Conservation (phyloP, 2,888 invertebrate genomes). For the Laspeyria flexula region DNA sequence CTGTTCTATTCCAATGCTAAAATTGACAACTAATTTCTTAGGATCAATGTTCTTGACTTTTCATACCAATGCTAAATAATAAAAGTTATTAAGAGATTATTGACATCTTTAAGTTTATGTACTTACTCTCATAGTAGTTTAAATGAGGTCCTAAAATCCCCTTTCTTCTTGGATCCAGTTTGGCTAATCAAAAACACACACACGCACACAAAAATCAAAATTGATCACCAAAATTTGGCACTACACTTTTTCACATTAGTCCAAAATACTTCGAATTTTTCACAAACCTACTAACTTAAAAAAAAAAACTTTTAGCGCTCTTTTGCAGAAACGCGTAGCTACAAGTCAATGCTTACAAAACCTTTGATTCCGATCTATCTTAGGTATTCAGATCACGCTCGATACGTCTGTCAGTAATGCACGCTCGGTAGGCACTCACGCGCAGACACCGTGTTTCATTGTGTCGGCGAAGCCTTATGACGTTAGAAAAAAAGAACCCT, state of each 20-base stretch:
- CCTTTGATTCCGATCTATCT: constrained; percentile 65
- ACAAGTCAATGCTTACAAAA: constrained; percentile 50
- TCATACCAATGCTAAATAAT: too few relatives aligned
- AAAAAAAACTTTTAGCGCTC: too few relatives aligned
- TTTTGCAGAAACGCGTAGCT: constrained; percentile 1
- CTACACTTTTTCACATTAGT: constrained; percentile 7
- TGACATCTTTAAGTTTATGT: too few relatives aligned
- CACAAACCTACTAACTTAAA: not conserved
- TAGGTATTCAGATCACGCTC: constrained; percentile 74
- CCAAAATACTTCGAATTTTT: not conserved
- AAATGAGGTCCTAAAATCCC: constrained; percentile 61
- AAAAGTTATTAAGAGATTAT: too few relatives aligned
- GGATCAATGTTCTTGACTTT: too few relatives aligned
- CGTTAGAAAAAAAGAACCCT: constrained; percentile 15
- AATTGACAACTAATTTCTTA: not conserved
- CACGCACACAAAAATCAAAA: constrained; percentile 26
- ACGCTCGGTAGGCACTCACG: constrained; percentile 33
- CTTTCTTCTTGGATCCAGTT: constrained; percentile 70
- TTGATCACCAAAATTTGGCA: constrained; percentile 26
- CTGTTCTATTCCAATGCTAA: not conserved
- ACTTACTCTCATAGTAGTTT: constrained; percentile 54
- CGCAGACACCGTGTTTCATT: constrained; percentile 39
- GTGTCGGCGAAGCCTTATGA: constrained; percentile 27
- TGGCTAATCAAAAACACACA: constrained; percentile 38
- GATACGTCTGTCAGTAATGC: constrained; percentile 53